phyloP scores from a whole-genome alignment of 2,797 vertebrate species.

The Ataeniobius toweri region DNA sequence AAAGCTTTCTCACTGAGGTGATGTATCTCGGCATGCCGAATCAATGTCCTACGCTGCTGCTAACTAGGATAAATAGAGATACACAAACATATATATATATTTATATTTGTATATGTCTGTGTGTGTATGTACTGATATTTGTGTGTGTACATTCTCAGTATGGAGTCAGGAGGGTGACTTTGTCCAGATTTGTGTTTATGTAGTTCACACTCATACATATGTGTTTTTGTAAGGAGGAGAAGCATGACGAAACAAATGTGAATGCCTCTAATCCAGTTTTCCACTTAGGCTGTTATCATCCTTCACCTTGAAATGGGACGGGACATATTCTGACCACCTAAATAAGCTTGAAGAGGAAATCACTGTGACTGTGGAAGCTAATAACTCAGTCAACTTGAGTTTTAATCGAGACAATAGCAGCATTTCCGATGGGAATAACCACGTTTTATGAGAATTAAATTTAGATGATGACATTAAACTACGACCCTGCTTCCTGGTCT shows the following conservation, averaged over 20 bases:
- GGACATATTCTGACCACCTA: slow-evolving; percentile 8
- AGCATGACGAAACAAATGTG: slow-evolving; percentile 37
- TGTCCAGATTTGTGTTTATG: slow-evolving; percentile 5
- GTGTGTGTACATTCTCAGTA: slow-evolving; percentile 3
- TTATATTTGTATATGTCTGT: too few species aligned
- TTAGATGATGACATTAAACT: not conserved
- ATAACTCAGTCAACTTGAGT: not conserved
- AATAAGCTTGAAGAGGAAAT: slow-evolving; percentile 18
- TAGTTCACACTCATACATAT: not conserved
- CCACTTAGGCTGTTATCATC: slow-evolving; percentile 49
- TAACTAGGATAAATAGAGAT: too few species aligned
- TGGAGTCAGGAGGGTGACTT: slow-evolving; percentile 24
- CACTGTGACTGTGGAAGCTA: not conserved
- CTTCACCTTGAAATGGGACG: slow-evolving; percentile 44
- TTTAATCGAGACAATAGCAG: not conserved
- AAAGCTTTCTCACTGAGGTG: not conserved
- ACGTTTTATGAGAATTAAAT: not conserved
- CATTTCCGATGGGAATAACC: not conserved
- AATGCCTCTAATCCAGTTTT: slow-evolving; percentile 54
- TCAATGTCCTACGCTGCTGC: not conserved
- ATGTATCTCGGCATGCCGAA: not conserved
- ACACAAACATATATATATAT: too few species aligned
- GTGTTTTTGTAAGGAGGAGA: slow-evolving; percentile 9
- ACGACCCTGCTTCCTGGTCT: too few species aligned
- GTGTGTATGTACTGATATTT: too few species aligned